A percentile compares a stretch with the other conserved stretches of the same genome.
These are phyloP conservation scores for Aplysina aerophoba DNA, from an alignment of 37 sponge, comb jelly and placozoan genomes.

Conservation along the genomic window DNA sequence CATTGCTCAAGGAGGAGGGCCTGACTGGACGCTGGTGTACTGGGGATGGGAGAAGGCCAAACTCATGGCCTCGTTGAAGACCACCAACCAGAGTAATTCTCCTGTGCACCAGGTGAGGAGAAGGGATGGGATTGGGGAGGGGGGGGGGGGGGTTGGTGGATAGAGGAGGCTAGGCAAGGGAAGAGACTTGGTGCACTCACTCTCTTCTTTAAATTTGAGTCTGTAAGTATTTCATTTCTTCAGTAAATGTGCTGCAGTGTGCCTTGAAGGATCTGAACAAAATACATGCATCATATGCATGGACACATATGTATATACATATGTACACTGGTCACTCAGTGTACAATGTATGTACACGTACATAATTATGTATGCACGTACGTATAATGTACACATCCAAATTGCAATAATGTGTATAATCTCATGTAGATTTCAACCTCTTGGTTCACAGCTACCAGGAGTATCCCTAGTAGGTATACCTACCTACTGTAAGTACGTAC, in stretches of 20 bases:
- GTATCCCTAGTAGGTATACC: too few relatives aligned
- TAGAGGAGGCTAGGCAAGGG: background rate
- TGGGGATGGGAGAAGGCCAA: constrained; percentile 99
- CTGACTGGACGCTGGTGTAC: constrained; percentile 82
- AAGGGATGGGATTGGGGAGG: background rate
- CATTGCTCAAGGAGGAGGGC: constrained; percentile 67
- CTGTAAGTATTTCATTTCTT: too few relatives aligned
- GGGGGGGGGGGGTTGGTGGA: background rate
- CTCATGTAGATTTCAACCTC: too few relatives aligned
- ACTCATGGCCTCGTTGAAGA: constrained; percentile 82
- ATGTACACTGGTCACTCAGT: background rate
- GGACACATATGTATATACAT: background rate
- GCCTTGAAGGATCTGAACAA: too few relatives aligned
- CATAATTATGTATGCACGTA: background rate
- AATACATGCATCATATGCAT: too few relatives aligned
- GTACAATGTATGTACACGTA: background rate
- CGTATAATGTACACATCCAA: too few relatives aligned
- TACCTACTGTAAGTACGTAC: too few relatives aligned
- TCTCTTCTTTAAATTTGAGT: too few relatives aligned
- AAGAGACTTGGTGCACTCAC: background rate
- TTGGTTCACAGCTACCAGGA: too few relatives aligned
- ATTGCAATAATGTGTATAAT: too few relatives aligned
- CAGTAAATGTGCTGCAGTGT: too few relatives aligned
- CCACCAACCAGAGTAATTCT: constrained; percentile 57
- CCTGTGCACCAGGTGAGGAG: constrained; percentile 81